Evolutionary conservation across 2,113 vertebrate species (phyloP).

Genomic region (Limnothrissa miodon): DNA sequence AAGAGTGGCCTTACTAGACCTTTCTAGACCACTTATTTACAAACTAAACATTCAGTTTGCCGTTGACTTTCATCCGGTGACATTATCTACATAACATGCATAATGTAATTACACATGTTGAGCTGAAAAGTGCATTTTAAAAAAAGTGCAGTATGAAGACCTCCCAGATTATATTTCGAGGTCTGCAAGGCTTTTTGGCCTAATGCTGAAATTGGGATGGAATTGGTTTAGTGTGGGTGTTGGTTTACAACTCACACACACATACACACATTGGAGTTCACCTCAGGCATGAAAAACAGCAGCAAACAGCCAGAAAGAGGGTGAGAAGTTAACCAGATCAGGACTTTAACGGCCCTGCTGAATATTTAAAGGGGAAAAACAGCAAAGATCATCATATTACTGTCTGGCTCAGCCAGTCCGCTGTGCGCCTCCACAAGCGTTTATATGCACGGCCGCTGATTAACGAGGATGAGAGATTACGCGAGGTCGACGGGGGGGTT

Average conservation of each 20-base stretch:
- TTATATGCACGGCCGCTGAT: neutral
- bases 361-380: neutral
- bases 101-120: neutral
- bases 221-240: conserved; percentile 7
- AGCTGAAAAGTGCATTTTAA: neutral
- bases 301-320: neutral
- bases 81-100: neutral
- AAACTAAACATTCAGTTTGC: neutral
- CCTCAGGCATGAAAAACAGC: neutral
- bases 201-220: neutral
- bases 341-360: neutral
- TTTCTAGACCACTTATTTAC: neutral
- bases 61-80: neutral
- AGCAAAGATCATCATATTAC: neutral
- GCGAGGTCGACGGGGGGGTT: neutral
- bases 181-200: neutral
- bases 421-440: neutral
- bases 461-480: conserved; percentile 7
- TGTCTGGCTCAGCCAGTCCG: neutral
- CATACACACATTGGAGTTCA: neutral
- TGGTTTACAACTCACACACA: neutral
- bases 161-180: neutral
- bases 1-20: neutral
- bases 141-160: neutral
- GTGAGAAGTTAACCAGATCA: neutral